Evolutionary conservation across 2,113 vertebrate species (phyloP).

Genomic region (Hiodon alosoides): DNA sequence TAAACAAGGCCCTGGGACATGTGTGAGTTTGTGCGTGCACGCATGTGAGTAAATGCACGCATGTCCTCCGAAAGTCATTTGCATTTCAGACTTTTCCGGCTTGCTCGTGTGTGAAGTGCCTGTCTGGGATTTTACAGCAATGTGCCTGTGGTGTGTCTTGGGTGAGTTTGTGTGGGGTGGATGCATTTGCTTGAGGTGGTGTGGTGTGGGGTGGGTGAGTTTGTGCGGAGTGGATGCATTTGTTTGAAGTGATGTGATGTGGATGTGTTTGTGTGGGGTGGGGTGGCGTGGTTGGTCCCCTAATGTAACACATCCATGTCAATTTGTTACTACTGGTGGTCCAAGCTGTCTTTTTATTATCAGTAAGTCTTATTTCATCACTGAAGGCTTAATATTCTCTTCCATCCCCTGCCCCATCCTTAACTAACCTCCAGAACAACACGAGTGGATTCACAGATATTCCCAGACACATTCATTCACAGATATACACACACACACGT

Average conservation of each 20-base stretch:
- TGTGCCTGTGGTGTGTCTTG: background rate
- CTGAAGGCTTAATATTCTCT: too few species aligned
- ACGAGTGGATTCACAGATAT: too few species aligned
- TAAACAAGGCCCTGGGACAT: slow-evolving; percentile 24
- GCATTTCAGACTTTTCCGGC: background rate
- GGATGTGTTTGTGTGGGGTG: background rate
- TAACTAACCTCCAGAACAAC: too few species aligned
- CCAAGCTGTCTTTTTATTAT: too few species aligned
- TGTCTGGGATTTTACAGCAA: background rate
- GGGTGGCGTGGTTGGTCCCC: background rate
- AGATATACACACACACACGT: too few species aligned
- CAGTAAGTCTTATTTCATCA: too few species aligned
- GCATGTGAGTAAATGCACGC: slow-evolving; percentile 10
- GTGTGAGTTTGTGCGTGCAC: slow-evolving; percentile 22
- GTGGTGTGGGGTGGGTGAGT: background rate
- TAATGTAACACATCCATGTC: too few species aligned
- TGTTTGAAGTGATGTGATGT: background rate
- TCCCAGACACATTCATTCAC: too few species aligned
- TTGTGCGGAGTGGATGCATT: background rate
- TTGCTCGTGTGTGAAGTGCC: background rate
- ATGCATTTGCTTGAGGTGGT: background rate
- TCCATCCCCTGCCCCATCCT: too few species aligned
- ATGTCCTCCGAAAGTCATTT: slow-evolving; percentile 1
- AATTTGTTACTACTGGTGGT: too few species aligned
- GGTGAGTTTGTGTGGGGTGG: background rate